Percentiles rank a stretch among this genome's conserved stretches.
These are phyloP conservation scores for Gopherus evgoodei DNA, from an alignment of 2,113 vertebrate species.

Conservation along the genomic window DNA sequence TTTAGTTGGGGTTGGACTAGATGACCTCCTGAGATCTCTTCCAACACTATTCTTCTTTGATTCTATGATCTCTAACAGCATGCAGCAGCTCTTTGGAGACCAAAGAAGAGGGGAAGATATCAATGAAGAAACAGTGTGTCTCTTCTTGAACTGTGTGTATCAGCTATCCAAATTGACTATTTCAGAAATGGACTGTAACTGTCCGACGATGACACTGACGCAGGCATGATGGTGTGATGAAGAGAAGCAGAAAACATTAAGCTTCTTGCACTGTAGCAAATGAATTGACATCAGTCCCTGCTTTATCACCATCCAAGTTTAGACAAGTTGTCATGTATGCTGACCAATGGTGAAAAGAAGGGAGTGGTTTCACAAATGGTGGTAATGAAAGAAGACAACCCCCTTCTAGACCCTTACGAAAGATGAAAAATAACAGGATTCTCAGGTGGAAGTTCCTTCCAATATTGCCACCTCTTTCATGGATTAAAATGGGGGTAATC, in stretches of 20 bases:
- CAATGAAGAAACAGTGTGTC: neutral
- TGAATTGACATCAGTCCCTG: neutral
- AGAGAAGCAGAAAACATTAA: too few relatives aligned
- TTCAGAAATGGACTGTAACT: too few relatives aligned
- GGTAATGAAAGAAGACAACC: neutral
- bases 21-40: too few relatives aligned
- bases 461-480: neutral
- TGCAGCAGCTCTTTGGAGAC: too few relatives aligned
- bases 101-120: too few relatives aligned
- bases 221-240: too few relatives aligned
- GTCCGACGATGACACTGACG: too few relatives aligned
- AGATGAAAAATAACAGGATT: neutral
- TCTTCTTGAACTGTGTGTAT: neutral
- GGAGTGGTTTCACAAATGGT: neutral
- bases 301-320: neutral
- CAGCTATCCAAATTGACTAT: neutral
- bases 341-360: neutral
- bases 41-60: too few relatives aligned
- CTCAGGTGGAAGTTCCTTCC: neutral
- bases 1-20: too few relatives aligned
- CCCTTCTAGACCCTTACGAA: too few relatives aligned
- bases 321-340: neutral
- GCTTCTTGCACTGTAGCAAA: too few relatives aligned
- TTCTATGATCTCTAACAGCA: too few relatives aligned
- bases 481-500: neutral